A percentile compares a stretch with the other conserved stretches of the same genome.
These are phyloP conservation scores for Dendrocincla fuliginosa DNA, from an alignment of 2,797 vertebrate species.

Conservation along the genomic window DNA sequence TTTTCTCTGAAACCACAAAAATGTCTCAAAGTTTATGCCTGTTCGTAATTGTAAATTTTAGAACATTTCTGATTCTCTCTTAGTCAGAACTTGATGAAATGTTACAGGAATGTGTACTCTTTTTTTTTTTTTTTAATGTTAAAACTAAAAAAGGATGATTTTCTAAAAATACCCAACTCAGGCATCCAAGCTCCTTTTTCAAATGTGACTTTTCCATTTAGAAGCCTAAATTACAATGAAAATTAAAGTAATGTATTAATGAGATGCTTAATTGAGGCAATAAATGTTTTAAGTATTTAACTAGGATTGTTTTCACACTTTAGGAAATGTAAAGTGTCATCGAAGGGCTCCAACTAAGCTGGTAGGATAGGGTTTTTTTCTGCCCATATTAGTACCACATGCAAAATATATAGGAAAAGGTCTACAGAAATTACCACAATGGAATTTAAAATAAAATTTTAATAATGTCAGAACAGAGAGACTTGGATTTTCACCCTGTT, in stretches of 20 bases:
- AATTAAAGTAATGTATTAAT: background rate
- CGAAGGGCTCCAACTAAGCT: background rate
- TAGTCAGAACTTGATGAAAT: conserved; percentile 54
- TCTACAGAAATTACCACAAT: background rate
- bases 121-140: background rate
- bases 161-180: background rate
- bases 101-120: background rate
- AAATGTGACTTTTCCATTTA: background rate
- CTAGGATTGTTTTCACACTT: background rate
- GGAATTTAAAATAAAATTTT: background rate
- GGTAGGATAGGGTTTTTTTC: background rate
- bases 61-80: conserved; percentile 37
- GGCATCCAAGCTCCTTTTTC: background rate
- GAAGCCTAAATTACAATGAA: background rate
- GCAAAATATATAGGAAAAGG: background rate
- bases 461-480: background rate
- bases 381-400: background rate
- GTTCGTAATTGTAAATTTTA: conserved; percentile 51
- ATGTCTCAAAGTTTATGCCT: conserved; percentile 59
- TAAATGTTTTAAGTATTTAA: background rate
- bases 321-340: background rate
- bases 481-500: background rate
- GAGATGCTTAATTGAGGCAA: background rate
- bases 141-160: conserved; percentile 19
- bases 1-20: conserved; percentile 64